Evolutionary conservation across 2,797 vertebrate species (phyloP), one percentile per base, ranked within the genome.

Genomic region (Clarias fuscus): DNA sequence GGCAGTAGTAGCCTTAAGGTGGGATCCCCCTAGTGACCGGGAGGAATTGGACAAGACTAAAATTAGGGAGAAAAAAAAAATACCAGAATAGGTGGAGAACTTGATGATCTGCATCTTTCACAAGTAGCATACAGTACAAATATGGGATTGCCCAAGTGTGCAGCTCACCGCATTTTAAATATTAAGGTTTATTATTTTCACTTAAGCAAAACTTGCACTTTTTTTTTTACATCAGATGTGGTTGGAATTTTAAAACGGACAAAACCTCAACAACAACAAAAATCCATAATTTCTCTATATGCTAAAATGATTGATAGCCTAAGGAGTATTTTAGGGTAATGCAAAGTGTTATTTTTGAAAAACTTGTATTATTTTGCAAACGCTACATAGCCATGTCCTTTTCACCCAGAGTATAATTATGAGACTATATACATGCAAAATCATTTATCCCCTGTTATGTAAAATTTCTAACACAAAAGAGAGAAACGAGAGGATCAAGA

Each of bases 271-370:
- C 11, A 48, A 53, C 48, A 13, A 53, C 48, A 53, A 73, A 75
- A 48, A 27, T 77, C 27, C 30, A 77, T 27, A 11, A 78, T 78
- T 78, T 58, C 10, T 33, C 30, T 40, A 8, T 79, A 20, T 61
- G 30, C 40, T 30, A 86, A 43, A 86, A 81, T 84, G 5, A 59
- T 3, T 1, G 56, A 61, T 37, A 62, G 20, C 20, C 1, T 30
- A 40, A 59, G 18, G 1, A 37, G 62, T 61, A 62, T 79, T 84
- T 76, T 40, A 76, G 13, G 79, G 3, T 59, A 20, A 62, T 68
- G 75, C 61, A 84, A 82, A 82, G 22, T 37, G 91, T 92, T 90
- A 62, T 81, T 82, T 18, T 88, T 88, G 83, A 61, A 77, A 27
- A 89, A 70, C 86, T 4, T 33, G 62, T 90, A 90, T 61, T 30